Conservation (phyloP, 2,797 vertebrate genomes). For the Sebastes itinus region DNA sequence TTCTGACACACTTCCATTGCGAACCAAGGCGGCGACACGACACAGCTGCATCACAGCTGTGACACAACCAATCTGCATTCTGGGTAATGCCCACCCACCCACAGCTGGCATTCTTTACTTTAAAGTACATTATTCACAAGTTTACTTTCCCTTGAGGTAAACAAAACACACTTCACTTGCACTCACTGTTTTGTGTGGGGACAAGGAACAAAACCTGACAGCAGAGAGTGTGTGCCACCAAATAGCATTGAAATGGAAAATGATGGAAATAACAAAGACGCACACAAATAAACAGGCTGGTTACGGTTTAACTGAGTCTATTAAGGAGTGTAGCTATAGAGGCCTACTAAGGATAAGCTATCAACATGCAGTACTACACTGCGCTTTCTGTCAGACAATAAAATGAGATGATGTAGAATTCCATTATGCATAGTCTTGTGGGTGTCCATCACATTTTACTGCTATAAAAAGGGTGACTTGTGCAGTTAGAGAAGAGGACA, state of each 20-base stretch:
- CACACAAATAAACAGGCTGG: not conserved
- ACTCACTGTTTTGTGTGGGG: not conserved
- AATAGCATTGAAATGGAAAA: not conserved
- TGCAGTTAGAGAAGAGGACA: constrained; percentile 2
- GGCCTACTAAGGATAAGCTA: not conserved
- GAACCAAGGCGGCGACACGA: not conserved
- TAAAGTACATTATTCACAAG: not conserved
- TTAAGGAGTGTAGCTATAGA: not conserved
- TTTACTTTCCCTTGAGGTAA: constrained; percentile 14
- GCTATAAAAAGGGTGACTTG: not conserved
- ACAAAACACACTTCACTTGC: constrained; percentile 12
- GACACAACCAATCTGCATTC: not conserved
- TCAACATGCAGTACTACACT: not conserved
- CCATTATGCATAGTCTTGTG: constrained; percentile 10
- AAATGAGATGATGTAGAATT: constrained; percentile 23
- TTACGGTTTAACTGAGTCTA: constrained; percentile 2
- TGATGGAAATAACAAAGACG: not conserved
- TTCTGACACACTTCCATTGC: not conserved
- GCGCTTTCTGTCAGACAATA: constrained; percentile 12
- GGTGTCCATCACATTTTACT: constrained; percentile 21
- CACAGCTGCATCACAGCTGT: not conserved
- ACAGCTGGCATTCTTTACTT: constrained; percentile 20
- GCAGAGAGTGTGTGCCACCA: not conserved
- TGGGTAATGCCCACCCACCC: not conserved
- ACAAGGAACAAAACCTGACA: not conserved